Base-by-base conservation (phyloP, 2,888 invertebrate species). In the Eumacrocentrus americanus region DNA sequence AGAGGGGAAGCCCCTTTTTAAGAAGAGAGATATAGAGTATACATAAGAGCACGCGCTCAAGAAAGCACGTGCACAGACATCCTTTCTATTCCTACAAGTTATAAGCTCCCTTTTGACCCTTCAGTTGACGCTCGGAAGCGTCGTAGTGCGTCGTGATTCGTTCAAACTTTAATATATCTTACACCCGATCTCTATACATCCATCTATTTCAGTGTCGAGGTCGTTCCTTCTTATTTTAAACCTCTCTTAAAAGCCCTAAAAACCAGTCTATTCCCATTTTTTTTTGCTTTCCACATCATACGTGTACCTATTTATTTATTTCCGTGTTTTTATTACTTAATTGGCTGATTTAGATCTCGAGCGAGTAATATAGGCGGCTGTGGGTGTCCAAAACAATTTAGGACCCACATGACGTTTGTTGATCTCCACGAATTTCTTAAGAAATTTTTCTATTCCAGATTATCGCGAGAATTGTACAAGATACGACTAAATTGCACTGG, bases 371-470 rank as follows among this genome's bases (percentile, higher is more conserved):
- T n/a, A n/a, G 18, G 16, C 52, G 52, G 52, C 38, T 52, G 52
- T 52, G 52, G 52, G 52, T 40, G 38, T 52, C 25, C 48, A 29
- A 52, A 52, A 52, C 52, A 52, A 52, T 52, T 52, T 25, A 52
- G 23, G 16, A 40, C 52, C 52, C 52, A 40, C 52, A 52, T 52
- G 18, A 4, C 12, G 5, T 18, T 50, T 14, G 4, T n/a, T 34
- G n/a, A 42, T 42, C n/a, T n/a, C n/a, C n/a, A n/a, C n/a, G n/a
- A n/a, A n/a, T n/a, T n/a, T n/a, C n/a, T n/a, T n/a, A n/a, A n/a
- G n/a, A n/a, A n/a, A n/a, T n/a, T n/a, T n/a, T n/a, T n/a, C n/a
- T n/a, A n/a, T n/a, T n/a, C n/a, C n/a, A n/a, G n/a, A n/a, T n/a
- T n/a, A n/a, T n/a, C n/a, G n/a, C n/a, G n/a, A n/a, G n/a, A n/a